A percentile compares a stretch with the other conserved stretches of the same genome.
Evolutionary conservation across 2,888 invertebrate species (phyloP).

Genomic region (Phyllotreta cruciferae): DNA sequence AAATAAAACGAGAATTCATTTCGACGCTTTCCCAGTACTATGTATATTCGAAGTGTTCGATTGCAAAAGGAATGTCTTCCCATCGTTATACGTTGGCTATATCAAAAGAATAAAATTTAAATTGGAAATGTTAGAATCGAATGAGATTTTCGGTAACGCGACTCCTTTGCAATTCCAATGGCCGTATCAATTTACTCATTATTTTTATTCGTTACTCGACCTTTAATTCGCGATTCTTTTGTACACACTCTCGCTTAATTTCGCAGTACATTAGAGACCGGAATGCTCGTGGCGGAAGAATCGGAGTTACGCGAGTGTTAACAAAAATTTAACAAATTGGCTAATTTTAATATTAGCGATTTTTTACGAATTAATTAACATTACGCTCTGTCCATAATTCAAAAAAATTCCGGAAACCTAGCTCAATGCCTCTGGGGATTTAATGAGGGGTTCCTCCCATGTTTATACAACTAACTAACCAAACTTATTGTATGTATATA

Average conservation of each 20-base stretch:
- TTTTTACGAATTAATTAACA: too few relatives aligned
- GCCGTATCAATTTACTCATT: conserved; percentile 21
- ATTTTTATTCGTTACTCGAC: conserved; percentile 11
- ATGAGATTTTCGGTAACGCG: conserved; percentile 32
- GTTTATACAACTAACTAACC: neutral
- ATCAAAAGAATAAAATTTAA: conserved; percentile 42
- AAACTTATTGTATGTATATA: neutral
- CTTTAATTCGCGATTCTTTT: neutral
- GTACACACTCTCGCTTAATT: neutral
- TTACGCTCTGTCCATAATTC: too few relatives aligned
- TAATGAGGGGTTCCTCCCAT: neutral
- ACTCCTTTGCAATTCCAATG: conserved; percentile 16
- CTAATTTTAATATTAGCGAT: too few relatives aligned
- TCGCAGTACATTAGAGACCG: neutral
- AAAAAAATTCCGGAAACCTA: too few relatives aligned
- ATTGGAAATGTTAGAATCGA: conserved; percentile 38
- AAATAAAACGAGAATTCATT: too few relatives aligned
- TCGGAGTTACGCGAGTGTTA: too few relatives aligned
- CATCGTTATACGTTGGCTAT: conserved; percentile 37
- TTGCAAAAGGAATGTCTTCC: conserved; percentile 34
- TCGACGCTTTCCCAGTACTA: too few relatives aligned
- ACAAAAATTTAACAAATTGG: too few relatives aligned
- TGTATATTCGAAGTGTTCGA: conserved; percentile 25
- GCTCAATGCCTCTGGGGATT: neutral
- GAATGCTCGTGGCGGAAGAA: neutral